Evolutionary conservation across 1,140 invertebrate species (phyloP).

Genomic region (Maniola jurtina): DNA sequence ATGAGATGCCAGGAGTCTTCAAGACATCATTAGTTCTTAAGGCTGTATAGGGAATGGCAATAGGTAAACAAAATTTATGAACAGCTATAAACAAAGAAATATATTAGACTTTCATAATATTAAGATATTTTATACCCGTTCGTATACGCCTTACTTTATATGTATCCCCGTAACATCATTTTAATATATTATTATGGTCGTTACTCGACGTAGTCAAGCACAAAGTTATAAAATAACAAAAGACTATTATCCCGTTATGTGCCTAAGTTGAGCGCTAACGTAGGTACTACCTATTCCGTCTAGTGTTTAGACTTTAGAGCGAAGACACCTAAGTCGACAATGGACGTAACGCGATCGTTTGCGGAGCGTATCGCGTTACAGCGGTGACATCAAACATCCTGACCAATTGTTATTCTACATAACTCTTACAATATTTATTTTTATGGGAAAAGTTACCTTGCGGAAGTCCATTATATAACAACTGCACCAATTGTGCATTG

Average conservation of each 20-base stretch:
- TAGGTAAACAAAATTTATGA: no score
- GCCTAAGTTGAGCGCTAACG: not conserved
- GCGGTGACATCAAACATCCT: constrained; percentile 4
- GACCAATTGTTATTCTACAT: not conserved
- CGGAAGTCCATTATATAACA: no score
- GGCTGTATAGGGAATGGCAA: not conserved
- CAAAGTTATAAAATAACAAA: constrained; percentile 2
- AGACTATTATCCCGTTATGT: not conserved
- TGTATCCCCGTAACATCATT: not conserved
- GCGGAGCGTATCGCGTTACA: not conserved
- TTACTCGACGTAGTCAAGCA: not conserved
- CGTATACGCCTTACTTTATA: no score
- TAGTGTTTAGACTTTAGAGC: not conserved
- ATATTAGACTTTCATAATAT: no score
- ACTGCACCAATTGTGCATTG: no score
- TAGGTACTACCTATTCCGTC: no score
- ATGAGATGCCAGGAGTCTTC: not conserved
- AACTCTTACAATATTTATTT: constrained; percentile 1
- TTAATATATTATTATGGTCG: not conserved
- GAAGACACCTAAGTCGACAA: constrained; percentile 21
- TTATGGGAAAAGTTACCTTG: not conserved
- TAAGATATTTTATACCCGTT: no score
- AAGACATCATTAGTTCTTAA: not conserved
- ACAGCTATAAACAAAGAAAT: no score
- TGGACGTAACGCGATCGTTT: constrained; percentile 32